Evolutionary conservation across 2,797 vertebrate genomes (phyloP).

Genomic region (Psittacula echo): DNA sequence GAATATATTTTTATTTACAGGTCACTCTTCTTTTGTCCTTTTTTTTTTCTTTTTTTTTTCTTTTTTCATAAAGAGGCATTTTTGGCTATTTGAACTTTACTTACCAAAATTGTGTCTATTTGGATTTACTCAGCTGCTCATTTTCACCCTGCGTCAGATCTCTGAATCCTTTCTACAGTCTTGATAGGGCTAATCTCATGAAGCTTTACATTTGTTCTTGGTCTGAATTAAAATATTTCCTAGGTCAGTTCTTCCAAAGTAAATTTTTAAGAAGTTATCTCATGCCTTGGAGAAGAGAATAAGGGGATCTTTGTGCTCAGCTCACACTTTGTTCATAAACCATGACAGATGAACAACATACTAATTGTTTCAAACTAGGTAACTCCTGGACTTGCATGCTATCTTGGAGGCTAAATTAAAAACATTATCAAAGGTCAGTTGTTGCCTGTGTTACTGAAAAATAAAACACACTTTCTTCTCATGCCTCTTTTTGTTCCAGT

Average conservation of each 20-base stretch:
- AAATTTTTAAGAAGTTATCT: neutral
- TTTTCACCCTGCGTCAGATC: neutral
- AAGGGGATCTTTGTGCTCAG: neutral
- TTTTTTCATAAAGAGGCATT: neutral
- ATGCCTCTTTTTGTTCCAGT: neutral
- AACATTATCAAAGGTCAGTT: neutral
- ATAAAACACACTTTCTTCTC: neutral
- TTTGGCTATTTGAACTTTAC: neutral
- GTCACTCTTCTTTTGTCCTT: neutral
- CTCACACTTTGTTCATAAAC: neutral
- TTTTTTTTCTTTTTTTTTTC: neutral
- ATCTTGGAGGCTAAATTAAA: neutral
- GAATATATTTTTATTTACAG: neutral
- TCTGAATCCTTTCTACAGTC: neutral
- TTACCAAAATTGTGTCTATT: neutral
- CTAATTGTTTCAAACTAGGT: slow-evolving; percentile 18
- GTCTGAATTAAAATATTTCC: neutral
- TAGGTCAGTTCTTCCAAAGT: neutral
- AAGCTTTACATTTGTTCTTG: neutral
- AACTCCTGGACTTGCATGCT: neutral
- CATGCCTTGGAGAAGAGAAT: neutral
- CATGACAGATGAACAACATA: neutral
- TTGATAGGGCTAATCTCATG: neutral
- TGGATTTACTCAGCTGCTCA: neutral
- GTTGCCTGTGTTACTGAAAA: slow-evolving; percentile 15